Conservation (phyloP, 2,113 vertebrate species). For the Strix uralensis region DNA sequence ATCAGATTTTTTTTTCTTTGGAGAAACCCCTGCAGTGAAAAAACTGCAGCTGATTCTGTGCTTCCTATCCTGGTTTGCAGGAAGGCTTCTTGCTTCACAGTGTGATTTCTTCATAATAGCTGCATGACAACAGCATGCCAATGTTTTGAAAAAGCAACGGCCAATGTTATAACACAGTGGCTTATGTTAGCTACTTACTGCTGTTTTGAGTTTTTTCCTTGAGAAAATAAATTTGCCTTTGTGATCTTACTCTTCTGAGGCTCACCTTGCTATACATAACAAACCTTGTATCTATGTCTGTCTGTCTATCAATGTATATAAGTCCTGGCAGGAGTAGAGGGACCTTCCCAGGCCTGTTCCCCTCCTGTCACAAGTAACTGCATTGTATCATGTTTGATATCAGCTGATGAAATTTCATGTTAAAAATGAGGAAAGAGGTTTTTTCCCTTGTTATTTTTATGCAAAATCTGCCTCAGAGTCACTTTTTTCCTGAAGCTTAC, state of each 20-base stretch:
- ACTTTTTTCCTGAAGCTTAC: neutral
- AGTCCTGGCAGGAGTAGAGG: neutral
- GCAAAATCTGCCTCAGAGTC: neutral
- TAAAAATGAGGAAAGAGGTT: neutral
- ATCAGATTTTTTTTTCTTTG: slow-evolving; percentile 38
- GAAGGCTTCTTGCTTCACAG: slow-evolving; percentile 68
- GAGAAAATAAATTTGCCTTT: slow-evolving; percentile 3
- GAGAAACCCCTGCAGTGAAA: slow-evolving; percentile 63
- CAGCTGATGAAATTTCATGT: neutral
- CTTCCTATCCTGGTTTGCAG: slow-evolving; percentile 53
- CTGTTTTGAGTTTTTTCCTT: neutral
- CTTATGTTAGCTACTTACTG: slow-evolving; percentile 31
- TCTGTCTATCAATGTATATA: neutral
- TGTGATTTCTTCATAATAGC: slow-evolving; percentile 70
- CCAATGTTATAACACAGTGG: slow-evolving; percentile 7
- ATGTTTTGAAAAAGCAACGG: slow-evolving; percentile 56
- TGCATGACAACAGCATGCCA: slow-evolving; percentile 38
- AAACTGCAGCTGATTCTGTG: slow-evolving; percentile 58
- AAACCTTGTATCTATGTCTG: neutral
- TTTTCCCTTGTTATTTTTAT: neutral
- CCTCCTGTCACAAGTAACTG: neutral
- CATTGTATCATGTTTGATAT: neutral
- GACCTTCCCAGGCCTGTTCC: neutral
- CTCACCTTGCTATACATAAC: neutral
- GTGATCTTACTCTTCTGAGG: neutral